A percentile compares a stretch with the other conserved stretches of the same genome.
Evolutionary conservation across 64 coral and sea anemone species (phyloP).

Genomic region (Porites lutea): DNA sequence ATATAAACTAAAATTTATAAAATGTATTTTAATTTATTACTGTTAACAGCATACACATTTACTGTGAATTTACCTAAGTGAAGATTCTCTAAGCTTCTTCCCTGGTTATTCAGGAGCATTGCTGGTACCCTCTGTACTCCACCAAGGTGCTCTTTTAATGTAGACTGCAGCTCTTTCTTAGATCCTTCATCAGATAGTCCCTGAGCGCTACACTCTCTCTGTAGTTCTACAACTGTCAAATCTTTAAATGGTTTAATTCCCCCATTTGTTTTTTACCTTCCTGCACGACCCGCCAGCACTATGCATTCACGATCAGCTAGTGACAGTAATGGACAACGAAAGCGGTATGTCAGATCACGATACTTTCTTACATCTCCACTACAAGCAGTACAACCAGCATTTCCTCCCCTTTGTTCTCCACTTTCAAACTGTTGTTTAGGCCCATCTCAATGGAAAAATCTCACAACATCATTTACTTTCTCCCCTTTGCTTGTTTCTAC

Average conservation of each 20-base stretch:
- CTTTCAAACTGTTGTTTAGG: slow-evolving; percentile 61
- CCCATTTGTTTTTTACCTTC: slow-evolving; percentile 46
- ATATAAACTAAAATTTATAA: too few species aligned
- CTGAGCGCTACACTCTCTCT: slow-evolving; percentile 4
- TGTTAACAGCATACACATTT: not conserved
- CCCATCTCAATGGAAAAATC: slow-evolving; percentile 58
- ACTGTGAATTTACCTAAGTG: slow-evolving; percentile 25
- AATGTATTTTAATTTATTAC: too few species aligned
- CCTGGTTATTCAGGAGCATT: slow-evolving; percentile 24
- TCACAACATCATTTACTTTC: slow-evolving; percentile 38
- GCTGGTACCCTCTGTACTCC: slow-evolving; percentile 58
- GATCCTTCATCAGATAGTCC: slow-evolving; percentile 15
- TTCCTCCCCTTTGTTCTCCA: slow-evolving; percentile 49
- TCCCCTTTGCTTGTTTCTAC: not conserved
- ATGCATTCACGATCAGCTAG: slow-evolving; percentile 24
- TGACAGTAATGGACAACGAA: slow-evolving; percentile 15
- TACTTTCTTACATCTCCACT: slow-evolving; percentile 36
- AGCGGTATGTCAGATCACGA: slow-evolving; percentile 52
- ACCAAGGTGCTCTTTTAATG: slow-evolving; percentile 43
- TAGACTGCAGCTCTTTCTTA: slow-evolving; percentile 48
- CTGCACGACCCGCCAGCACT: slow-evolving; percentile 44
- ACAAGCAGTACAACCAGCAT: slow-evolving; percentile 41
- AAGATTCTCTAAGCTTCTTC: slow-evolving; percentile 14
- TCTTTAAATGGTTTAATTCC: slow-evolving; percentile 63
- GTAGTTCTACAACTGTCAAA: slow-evolving; percentile 27